Percentiles rank a stretch among this genome's conserved stretches.
These are phyloP conservation scores for Trididemnum clinides DNA, from an alignment of 23 tunicate species.

Conservation along the genomic window DNA sequence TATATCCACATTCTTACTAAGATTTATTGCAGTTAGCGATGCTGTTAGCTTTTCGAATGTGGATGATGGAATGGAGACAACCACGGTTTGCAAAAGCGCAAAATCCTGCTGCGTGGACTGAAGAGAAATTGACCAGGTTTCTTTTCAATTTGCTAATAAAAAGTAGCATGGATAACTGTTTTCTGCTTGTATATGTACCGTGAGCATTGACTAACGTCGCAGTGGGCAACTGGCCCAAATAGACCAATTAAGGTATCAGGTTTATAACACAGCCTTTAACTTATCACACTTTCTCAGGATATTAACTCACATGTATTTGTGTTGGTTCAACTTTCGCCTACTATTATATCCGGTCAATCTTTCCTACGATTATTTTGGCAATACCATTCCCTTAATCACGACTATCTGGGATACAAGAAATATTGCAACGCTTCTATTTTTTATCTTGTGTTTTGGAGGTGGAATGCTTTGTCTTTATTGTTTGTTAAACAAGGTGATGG, in stretches of 20 bases:
- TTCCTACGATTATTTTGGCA: conserved; percentile 79
- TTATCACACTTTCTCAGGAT: no score
- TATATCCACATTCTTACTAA: no score
- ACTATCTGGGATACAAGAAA: conserved; percentile 50
- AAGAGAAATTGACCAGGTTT: background rate
- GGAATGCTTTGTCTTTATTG: no score
- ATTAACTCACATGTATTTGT: background rate
- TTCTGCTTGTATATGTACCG: no score
- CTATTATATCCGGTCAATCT: conserved; percentile 37
- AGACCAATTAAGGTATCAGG: no score
- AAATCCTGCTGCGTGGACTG: conserved; percentile 27
- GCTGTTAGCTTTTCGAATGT: conserved; percentile 47
- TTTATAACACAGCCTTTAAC: no score
- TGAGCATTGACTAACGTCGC: no score
- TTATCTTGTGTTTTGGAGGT: background rate
- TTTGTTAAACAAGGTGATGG: no score
- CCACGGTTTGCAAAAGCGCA: conserved; percentile 68
- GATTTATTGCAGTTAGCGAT: conserved; percentile 3
- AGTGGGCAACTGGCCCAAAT: no score
- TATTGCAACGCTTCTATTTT: background rate
- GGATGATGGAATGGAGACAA: conserved; percentile 60
- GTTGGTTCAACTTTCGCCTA: background rate
- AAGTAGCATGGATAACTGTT: no score
- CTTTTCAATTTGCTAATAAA: background rate
- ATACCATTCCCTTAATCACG: conserved; percentile 65